Evolutionary conservation across 1,140 invertebrate species (phyloP).

Genomic region (Rhagoletis pomonella): DNA sequence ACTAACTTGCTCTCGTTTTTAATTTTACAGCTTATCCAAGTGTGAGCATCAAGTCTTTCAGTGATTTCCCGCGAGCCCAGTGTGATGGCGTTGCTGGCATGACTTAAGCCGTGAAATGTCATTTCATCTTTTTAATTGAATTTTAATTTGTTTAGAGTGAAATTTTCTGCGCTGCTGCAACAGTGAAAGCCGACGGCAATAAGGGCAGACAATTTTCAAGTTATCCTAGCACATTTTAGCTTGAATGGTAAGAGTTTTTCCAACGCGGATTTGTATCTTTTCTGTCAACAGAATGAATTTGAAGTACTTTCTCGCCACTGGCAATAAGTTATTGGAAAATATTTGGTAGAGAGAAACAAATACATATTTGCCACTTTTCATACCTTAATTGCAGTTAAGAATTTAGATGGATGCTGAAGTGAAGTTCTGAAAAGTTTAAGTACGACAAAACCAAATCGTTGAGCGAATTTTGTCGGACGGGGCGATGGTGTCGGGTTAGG

Average conservation of each 20-base stretch:
- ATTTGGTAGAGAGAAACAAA: too few relatives aligned
- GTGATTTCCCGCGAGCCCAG: slow-evolving; percentile 3
- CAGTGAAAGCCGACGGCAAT: not conserved
- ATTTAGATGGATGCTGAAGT: too few relatives aligned
- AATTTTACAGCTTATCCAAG: slow-evolving; percentile 15
- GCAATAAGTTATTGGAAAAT: too few relatives aligned
- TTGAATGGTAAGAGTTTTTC: too few relatives aligned
- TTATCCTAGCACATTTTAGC: not conserved
- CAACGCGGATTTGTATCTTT: not conserved
- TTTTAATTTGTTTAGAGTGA: slow-evolving; percentile 74
- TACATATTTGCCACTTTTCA: too few relatives aligned
- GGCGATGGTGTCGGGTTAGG: too few relatives aligned
- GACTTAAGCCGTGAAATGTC: slow-evolving; percentile 67
- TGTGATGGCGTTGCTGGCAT: slow-evolving; percentile 13
- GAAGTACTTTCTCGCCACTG: not conserved
- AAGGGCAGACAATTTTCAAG: slow-evolving; percentile 17
- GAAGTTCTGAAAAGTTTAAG: too few relatives aligned
- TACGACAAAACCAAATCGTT: too few relatives aligned
- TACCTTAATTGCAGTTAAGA: too few relatives aligned
- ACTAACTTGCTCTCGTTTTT: slow-evolving; percentile 3
- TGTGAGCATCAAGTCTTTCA: slow-evolving; percentile 1
- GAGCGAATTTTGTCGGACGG: too few relatives aligned
- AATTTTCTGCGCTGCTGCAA: slow-evolving; percentile 43
- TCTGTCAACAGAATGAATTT: not conserved
- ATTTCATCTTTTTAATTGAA: slow-evolving; percentile 74